These are phyloP conservation scores for Nephotettix cincticeps DNA, from an alignment of 1,140 invertebrate genomes.

Conservation along the genomic window DNA sequence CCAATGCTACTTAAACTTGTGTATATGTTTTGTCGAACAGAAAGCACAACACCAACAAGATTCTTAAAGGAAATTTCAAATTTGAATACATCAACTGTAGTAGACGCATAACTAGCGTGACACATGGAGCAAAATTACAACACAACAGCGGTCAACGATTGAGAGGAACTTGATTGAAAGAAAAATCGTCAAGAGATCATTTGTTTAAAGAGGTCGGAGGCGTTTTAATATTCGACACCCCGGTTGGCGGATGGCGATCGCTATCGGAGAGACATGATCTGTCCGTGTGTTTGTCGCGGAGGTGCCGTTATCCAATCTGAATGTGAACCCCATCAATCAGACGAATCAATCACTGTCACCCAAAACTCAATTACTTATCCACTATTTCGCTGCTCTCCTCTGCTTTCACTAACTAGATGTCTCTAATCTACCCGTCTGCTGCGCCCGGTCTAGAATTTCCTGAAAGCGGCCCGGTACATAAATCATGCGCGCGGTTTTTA, in stretches of 20 bases:
- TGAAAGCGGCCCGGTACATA: neutral
- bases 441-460: neutral
- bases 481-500: neutral
- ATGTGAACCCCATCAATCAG: conserved; percentile 3
- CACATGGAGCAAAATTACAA: no score
- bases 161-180: conserved; percentile 1
- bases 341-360: neutral
- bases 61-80: no score
- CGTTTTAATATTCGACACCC: neutral
- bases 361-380: conserved; percentile 2
- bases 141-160: neutral
- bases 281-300: neutral
- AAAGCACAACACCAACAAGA: no score
- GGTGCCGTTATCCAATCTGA: conserved; percentile 7
- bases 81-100: no score
- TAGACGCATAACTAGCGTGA: no score
- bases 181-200: neutral
- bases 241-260: neutral
- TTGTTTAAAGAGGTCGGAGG: neutral
- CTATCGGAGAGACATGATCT: neutral
- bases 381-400: neutral
- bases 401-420: neutral
- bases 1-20: no score
- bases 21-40: no score
- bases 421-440: neutral